These are phyloP conservation scores for Pammene aurita DNA, from an alignment of 2,888 invertebrate genomes.

Conservation along the genomic window DNA sequence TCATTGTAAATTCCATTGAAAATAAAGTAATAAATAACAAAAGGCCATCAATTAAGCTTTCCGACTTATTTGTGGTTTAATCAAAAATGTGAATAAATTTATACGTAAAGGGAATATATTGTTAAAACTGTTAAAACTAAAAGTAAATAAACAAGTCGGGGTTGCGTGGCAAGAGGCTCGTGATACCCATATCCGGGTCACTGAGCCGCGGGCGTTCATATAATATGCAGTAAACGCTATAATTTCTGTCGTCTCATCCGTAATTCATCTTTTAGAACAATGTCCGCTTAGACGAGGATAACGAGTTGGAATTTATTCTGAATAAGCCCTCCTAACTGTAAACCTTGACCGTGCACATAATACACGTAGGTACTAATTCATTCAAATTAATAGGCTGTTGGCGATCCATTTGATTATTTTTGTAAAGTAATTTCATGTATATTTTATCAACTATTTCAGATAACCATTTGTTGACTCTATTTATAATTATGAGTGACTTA, in stretches of 20 bases:
- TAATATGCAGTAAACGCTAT: constrained; percentile 38
- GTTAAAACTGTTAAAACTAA: no score
- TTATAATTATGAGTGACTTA: no score
- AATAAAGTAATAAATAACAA: constrained; percentile 26
- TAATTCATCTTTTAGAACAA: constrained; percentile 41
- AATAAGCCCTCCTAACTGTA: background rate
- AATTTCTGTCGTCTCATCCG: constrained; percentile 36
- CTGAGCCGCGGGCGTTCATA: constrained; percentile 34
- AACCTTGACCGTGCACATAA: background rate
- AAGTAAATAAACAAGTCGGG: constrained; percentile 26
- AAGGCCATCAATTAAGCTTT: constrained; percentile 19
- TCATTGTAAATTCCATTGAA: constrained; percentile 6
- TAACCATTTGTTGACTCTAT: no score
- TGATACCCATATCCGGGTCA: constrained; percentile 39
- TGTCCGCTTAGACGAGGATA: constrained; percentile 25
- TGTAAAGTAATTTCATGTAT: no score
- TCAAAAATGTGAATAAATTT: constrained; percentile 23
- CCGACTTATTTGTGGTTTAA: constrained; percentile 29
- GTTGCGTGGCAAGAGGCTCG: constrained; percentile 16
- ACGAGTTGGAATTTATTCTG: constrained; percentile 14
- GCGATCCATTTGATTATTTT: no score
- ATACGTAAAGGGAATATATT: constrained; percentile 18
- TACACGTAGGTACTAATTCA: background rate
- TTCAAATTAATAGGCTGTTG: no score
- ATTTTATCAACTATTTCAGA: no score